Conservation (phyloP, 2,888 invertebrate species). For the Muschampia plurimacula region DNA sequence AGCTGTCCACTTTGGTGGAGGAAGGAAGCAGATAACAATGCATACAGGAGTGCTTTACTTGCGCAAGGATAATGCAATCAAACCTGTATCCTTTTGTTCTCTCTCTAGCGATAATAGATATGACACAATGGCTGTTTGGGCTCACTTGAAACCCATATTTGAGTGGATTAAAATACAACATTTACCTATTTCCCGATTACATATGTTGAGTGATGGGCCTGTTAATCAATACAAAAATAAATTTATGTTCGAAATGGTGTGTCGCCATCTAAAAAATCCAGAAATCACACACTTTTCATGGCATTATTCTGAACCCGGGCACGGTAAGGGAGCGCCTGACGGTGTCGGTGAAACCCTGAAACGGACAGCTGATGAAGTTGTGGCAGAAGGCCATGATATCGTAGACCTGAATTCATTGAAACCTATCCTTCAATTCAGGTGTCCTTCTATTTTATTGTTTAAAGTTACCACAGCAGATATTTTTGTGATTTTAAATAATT, state of each 20-base stretch:
- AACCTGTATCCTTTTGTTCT: constrained; percentile 2
- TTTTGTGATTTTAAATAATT: not conserved
- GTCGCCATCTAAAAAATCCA: constrained; percentile 43
- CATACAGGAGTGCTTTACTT: constrained; percentile 10
- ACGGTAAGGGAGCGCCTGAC: constrained; percentile 59
- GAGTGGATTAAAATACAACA: not conserved
- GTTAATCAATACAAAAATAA: constrained; percentile 46
- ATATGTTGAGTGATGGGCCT: constrained; percentile 4
- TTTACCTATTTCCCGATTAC: constrained; percentile 4
- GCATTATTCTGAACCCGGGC: constrained; percentile 59
- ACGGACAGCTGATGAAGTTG: constrained; percentile 52
- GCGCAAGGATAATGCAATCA: not conserved
- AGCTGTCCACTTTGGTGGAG: constrained; percentile 46
- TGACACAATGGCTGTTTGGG: constrained; percentile 3
- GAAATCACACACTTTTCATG: constrained; percentile 48
- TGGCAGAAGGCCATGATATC: constrained; percentile 46
- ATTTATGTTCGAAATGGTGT: constrained; percentile 45
- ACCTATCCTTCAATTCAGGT: constrained; percentile 38
- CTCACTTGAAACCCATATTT: not conserved
- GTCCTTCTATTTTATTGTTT: not conserved
- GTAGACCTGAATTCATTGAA: constrained; percentile 43
- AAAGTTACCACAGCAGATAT: not conserved
- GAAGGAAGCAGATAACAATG: constrained; percentile 25
- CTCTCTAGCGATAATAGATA: not conserved
- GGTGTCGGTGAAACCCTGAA: constrained; percentile 59